Evolutionary conservation across 2,113 vertebrate species (phyloP).

Genomic region (Eublepharis macularius): DNA sequence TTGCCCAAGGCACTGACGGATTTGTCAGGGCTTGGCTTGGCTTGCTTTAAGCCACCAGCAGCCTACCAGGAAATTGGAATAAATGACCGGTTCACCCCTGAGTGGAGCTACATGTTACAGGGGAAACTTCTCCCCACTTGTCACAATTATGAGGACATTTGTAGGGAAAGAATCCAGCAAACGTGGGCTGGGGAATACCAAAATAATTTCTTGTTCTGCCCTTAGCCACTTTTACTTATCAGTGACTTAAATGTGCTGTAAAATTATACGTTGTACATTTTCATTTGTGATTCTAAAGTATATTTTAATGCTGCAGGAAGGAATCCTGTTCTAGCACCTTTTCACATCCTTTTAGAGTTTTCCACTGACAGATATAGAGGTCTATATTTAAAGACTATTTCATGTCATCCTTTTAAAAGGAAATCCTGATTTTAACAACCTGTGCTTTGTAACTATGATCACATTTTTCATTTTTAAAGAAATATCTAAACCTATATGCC

Average conservation of each 20-base stretch:
- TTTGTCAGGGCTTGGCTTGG: no score
- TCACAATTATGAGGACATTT: no score
- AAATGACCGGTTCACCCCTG: no score
- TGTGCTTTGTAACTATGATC: background rate
- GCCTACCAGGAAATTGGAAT: no score
- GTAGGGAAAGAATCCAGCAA: no score
- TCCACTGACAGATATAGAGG: background rate
- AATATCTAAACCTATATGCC: background rate
- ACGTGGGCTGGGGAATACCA: no score
- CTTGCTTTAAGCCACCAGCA: no score
- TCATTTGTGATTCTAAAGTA: background rate
- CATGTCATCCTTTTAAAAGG: background rate
- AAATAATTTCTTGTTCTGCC: no score
- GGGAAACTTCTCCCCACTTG: no score
- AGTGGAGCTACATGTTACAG: no score
- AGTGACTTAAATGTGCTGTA: background rate
- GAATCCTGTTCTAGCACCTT: background rate
- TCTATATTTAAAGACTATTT: background rate
- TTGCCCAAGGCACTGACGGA: no score
- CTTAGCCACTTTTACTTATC: background rate
- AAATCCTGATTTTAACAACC: background rate
- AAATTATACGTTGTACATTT: background rate
- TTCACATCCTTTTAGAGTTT: background rate
- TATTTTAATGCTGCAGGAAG: background rate
- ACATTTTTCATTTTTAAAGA: background rate